Percentiles rank a stretch among this genome's conserved stretches.
These are phyloP conservation scores for Alethe diademata DNA, from an alignment of 2,113 vertebrate genomes.

Conservation along the genomic window DNA sequence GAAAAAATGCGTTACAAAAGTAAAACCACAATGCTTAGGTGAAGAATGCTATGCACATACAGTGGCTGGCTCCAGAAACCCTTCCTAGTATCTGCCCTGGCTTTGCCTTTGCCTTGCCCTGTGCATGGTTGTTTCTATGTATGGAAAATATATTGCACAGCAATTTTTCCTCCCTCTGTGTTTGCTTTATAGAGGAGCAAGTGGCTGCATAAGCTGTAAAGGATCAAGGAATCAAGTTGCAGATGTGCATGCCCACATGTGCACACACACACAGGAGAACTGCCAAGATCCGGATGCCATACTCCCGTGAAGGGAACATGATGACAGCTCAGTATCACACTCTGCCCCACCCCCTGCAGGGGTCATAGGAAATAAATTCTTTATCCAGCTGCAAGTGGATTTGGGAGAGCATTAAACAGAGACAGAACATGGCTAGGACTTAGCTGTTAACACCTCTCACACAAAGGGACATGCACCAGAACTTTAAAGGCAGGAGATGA, in stretches of 20 bases:
- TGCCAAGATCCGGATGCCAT: neutral
- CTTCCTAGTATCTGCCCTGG: neutral
- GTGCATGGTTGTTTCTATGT: rapidly evolving
- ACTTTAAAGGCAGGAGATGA: neutral
- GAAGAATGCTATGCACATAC: neutral
- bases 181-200: neutral
- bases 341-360: rapidly evolving
- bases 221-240: neutral
- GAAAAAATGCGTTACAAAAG: neutral
- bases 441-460: slow-evolving; percentile 7
- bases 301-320: rapidly evolving
- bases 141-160: neutral
- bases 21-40: neutral
- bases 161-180: neutral
- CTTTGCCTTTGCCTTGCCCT: neutral
- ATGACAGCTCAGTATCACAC: neutral
- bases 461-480: neutral
- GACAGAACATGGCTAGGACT: neutral
- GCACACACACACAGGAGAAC: rapidly evolving
- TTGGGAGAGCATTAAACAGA: neutral
- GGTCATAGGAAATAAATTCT: neutral
- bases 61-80: neutral
- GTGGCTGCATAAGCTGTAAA: neutral
- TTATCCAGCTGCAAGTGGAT: neutral
- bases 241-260: neutral